phyloP scores from a whole-genome alignment of 2,797 vertebrate species.

The Amniataba percoides region DNA sequence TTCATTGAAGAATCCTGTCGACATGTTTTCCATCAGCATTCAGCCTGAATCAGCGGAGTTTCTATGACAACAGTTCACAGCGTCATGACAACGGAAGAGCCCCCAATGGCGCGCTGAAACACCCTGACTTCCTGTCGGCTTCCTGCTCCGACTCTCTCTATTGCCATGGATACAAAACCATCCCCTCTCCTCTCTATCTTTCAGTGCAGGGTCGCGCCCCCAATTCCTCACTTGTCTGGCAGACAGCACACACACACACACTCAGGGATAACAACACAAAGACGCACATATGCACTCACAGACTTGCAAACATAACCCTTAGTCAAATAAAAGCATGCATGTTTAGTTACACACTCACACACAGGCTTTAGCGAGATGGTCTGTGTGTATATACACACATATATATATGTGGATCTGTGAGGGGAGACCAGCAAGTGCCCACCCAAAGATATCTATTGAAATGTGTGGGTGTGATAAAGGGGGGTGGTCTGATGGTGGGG shows the following conservation, averaged over 20 bases:
- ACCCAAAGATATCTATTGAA: constrained; percentile 41
- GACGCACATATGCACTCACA: constrained; percentile 6
- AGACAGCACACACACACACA: constrained; percentile 6
- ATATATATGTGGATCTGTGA: background rate
- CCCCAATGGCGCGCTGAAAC: constrained; percentile 83
- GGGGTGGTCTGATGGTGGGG: constrained; percentile 42
- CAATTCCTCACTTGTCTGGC: constrained; percentile 68
- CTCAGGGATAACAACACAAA: constrained; percentile 29
- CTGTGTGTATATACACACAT: background rate
- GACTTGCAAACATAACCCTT: constrained; percentile 23
- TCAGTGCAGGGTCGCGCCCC: constrained; percentile 70
- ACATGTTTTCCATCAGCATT: constrained; percentile 83
- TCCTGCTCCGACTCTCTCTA: constrained; percentile 78
- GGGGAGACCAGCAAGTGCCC: background rate
- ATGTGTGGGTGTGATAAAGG: constrained; percentile 22
- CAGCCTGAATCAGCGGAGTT: constrained; percentile 85
- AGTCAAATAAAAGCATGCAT: constrained; percentile 2
- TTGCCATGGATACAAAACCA: constrained; percentile 89
- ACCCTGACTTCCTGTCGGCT: constrained; percentile 88
- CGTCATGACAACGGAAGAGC: constrained; percentile 87
- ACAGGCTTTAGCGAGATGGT: background rate
- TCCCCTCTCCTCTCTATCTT: constrained; percentile 63
- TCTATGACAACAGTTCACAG: constrained; percentile 86
- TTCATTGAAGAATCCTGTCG: constrained; percentile 54
- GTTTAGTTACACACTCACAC: background rate